phyloP scores from a whole-genome alignment of 2,888 invertebrate genomes.

The Andrena chrysosceles region DNA sequence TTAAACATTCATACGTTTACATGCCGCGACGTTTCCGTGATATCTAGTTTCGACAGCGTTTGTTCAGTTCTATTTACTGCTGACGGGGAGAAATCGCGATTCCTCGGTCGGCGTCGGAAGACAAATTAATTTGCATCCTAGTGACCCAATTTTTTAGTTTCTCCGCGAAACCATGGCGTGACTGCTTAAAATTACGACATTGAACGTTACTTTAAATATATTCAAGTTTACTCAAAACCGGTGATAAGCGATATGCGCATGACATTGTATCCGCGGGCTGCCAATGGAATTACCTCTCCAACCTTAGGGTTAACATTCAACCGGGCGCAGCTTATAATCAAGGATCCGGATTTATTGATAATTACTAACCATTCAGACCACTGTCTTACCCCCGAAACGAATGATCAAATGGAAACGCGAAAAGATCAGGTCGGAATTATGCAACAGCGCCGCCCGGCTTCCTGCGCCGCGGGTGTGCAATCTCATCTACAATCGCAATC shows the following conservation, averaged over 20 bases:
- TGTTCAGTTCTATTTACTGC: background rate
- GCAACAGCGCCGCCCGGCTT: constrained; percentile 60
- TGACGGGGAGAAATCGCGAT: background rate
- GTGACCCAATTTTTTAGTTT: constrained; percentile 35
- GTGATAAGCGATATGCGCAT: background rate
- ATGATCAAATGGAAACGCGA: background rate
- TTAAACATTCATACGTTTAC: background rate
- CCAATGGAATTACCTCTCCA: background rate
- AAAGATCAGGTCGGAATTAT: constrained; percentile 56
- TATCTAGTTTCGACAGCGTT: background rate
- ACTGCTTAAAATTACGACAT: constrained; percentile 28
- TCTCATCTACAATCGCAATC: constrained; percentile 74
- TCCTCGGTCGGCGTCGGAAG: background rate
- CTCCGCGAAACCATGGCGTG: constrained; percentile 36
- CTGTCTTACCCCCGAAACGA: background rate
- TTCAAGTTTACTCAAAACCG: background rate
- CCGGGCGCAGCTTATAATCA: background rate
- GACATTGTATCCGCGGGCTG: background rate
- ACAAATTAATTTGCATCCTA: constrained; percentile 21
- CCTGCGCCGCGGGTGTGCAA: constrained; percentile 64
- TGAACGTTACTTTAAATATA: constrained; percentile 39
- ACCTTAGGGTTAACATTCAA: background rate
- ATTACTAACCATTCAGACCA: background rate
- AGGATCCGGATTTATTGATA: background rate
- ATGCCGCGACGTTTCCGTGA: background rate